Evolutionary conservation across 2,888 invertebrate species (phyloP), one percentile per base, ranked within the genome.

Genomic region (Drosophila formosana): DNA sequence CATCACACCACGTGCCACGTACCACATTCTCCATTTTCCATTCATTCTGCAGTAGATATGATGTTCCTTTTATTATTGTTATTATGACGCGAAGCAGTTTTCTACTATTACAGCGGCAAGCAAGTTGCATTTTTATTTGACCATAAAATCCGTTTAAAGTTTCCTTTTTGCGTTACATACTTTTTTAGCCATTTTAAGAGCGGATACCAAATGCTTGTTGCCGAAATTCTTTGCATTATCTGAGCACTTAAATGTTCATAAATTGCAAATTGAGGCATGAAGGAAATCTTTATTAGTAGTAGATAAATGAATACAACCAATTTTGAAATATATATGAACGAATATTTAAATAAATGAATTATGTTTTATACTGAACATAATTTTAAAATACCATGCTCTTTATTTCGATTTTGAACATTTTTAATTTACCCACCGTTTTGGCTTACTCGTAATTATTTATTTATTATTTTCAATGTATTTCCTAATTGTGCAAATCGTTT

Each of bases 1-100:
- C 49, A 81, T 73, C 62, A 46, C 74, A 77, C 66, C 7, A 32
- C n/a, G 37, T 37, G 4, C 37, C 6, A 6, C 30, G 66, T 68
- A 73, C 65, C 63, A 23, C 49, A 47, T 2, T n/a, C 11, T 34
- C 7, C 32, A 32, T 18, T 32, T 32, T 7, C 11, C 37, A 37
- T 8, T 55, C 53, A 51, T 46, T 9, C 13, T 18, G 13, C 23
- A 43, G 23, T 43, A 55, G 23, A n/a, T 56, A 34, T 32, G 30
- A 34, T 32, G 30, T 53, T 64, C 39, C 37, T 46, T 46, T 37
- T 52, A 23, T 28, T 67, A 47, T 52, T 55, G 41, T 45, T 43
- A 43, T 70, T 66, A 55, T 23, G 61, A 32, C 55, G 30, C 30
- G 8, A 43, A 55, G 53, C 43, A 11, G 55, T 25, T 43, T 43